These are phyloP conservation scores for Conus ventricosus DNA, from an alignment of 1,140 invertebrate genomes.

Conservation along the genomic window DNA sequence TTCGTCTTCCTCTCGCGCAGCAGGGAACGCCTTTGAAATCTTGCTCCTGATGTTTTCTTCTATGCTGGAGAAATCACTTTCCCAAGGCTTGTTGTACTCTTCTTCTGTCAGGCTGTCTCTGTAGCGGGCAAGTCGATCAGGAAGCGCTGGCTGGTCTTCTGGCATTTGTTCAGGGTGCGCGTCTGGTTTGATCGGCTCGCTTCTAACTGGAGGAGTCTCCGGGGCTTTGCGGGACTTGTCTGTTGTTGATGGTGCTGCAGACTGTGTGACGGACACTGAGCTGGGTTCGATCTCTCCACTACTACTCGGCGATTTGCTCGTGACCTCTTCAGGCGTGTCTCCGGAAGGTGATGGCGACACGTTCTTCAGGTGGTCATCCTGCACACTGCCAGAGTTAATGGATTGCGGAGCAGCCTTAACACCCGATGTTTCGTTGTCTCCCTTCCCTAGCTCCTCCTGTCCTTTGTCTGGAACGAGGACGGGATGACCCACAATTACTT, in stretches of 20 bases:
- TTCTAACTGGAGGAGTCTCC: background rate
- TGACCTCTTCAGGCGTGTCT: background rate
- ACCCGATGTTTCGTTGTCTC: background rate
- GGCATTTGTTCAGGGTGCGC: background rate
- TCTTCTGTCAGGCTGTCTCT: slow-evolving; percentile 21
- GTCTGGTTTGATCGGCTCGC: background rate
- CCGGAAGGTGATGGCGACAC: background rate
- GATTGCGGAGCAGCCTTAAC: background rate
- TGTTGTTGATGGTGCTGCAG: background rate
- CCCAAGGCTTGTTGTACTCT: slow-evolving; percentile 12
- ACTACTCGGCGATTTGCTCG: background rate
- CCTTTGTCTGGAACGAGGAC: background rate
- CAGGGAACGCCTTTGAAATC: background rate
- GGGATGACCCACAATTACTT: no score
- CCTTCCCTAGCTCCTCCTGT: background rate
- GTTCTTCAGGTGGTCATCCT: background rate
- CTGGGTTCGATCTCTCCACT: background rate
- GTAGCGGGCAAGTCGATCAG: background rate
- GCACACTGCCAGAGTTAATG: background rate
- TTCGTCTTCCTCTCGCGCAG: background rate
- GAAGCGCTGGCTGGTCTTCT: background rate
- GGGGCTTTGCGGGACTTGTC: background rate
- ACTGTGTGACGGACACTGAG: background rate
- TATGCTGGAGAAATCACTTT: background rate
- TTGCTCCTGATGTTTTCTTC: background rate